Evolutionary conservation across 2,888 invertebrate genomes (phyloP), one percentile per base, ranked within the genome.

Genomic region (Drosophila mercatorum): DNA sequence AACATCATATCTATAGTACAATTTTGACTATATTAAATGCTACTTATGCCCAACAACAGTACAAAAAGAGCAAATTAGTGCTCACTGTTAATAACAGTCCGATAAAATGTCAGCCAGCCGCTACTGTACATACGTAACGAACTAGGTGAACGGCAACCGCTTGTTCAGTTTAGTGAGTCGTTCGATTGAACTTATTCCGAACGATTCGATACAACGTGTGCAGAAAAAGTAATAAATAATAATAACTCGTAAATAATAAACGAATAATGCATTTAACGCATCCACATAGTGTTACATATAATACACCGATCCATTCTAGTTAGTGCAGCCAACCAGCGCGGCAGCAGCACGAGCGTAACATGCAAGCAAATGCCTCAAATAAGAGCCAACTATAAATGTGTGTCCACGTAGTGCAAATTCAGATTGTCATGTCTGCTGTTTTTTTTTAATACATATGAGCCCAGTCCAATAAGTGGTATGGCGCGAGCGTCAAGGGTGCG

Each of bases 371-470:
- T 67, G 55, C 67, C 34, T 46, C 3, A 67, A 69, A 69, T 56
- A 44, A 36, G 53, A 43, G 49, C 11, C 52, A 60, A 64, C 61
- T 61, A 53, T 14, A 86, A 83, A 64, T 87, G 79, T 75, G 68
- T 73, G 83, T 83, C 84, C 84, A 83, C 84, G 84, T 83, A 81
- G 82, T 83, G 83, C 82, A 84, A 78, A 83, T 70, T 77, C 79
- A 64, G 75, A 77, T 63, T 79, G 76, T 75, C 76, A 78, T 82
- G 81, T 83, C 81, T 83, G 81, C 67, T 78, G 78, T 71, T 72
- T 80, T 75, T 17, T 17, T 63, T 51, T 49, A 51, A 63, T 59
- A 69, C 49, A 64, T 75, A 64, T 51, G 62, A 71, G 61, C 62
- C 62, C 74, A 51, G 68, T 66, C 68, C 59, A 68, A 82, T 77